phyloP scores from a whole-genome alignment of 2,113 vertebrate genomes.

The Gnathonemus longibarbis region DNA sequence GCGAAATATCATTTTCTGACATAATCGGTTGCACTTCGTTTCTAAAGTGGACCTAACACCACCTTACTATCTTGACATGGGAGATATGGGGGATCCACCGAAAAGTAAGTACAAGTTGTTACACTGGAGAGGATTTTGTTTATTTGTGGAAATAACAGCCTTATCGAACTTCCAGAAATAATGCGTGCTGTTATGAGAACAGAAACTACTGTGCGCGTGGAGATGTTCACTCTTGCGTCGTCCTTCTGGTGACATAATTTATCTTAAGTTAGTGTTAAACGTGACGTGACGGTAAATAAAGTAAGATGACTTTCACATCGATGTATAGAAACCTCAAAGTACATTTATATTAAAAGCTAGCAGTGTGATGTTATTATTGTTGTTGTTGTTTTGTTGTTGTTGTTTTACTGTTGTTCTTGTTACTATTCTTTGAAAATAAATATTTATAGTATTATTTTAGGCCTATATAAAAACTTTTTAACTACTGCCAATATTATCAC shows the following conservation, averaged over 20 bases:
- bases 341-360: not conserved
- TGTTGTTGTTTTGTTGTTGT: not conserved
- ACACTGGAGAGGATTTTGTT: not conserved
- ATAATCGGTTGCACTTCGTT: constrained; percentile 61
- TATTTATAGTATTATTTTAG: not conserved
- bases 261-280: not conserved
- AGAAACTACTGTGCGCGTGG: not conserved
- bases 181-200: not conserved
- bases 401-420: constrained; percentile 13
- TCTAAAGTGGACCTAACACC: constrained; percentile 88
- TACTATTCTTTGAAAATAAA: constrained; percentile 1
- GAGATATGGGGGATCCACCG: constrained; percentile 98
- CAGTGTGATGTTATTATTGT: not conserved
- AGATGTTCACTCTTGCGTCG: not conserved
- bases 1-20: constrained; percentile 1
- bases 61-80: constrained; percentile 86
- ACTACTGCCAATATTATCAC: not conserved
- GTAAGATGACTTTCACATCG: not conserved
- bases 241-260: not conserved
- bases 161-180: not conserved
- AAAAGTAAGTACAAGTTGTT: constrained; percentile 79
- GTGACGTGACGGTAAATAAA: not conserved
- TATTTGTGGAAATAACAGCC: not conserved
- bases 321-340: not conserved
- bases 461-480: not conserved